Evolutionary conservation across 2,797 vertebrate species (phyloP).

Genomic region (Martes flavigula): DNA sequence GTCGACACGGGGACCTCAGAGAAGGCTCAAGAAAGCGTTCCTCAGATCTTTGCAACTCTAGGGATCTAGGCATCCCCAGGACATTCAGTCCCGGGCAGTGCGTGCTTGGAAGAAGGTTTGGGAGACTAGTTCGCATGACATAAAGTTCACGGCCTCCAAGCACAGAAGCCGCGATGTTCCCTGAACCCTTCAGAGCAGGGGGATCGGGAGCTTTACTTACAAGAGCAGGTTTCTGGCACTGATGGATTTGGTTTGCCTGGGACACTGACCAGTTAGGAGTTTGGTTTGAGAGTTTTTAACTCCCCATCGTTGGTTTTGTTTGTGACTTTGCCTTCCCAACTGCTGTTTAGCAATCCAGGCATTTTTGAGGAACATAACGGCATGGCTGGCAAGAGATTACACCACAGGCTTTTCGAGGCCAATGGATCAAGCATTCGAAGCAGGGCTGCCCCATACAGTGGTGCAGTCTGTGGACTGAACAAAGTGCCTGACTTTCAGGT

Average conservation of each 20-base stretch:
- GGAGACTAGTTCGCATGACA: background rate
- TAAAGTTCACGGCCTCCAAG: background rate
- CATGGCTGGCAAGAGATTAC: background rate
- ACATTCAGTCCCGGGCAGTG: background rate
- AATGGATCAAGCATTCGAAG: accelerated
- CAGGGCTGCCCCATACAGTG: accelerated
- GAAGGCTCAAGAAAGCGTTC: background rate
- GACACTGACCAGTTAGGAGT: background rate
- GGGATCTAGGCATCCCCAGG: background rate
- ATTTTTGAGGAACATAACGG: background rate
- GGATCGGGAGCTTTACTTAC: accelerated
- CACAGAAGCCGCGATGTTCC: no score
- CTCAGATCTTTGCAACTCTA: background rate
- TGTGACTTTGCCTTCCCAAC: background rate
- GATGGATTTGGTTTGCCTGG: background rate
- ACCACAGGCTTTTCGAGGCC: background rate
- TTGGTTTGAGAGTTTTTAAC: background rate
- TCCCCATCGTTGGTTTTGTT: background rate
- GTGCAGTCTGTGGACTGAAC: background rate
- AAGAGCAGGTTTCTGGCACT: background rate
- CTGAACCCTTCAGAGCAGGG: background rate
- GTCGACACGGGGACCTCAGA: background rate
- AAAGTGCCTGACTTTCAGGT: background rate
- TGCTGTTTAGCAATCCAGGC: background rate
- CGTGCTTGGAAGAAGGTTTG: background rate